phyloP scores from a whole-genome alignment of 1,140 invertebrate species.

The Drosophila pseudoobscura region DNA sequence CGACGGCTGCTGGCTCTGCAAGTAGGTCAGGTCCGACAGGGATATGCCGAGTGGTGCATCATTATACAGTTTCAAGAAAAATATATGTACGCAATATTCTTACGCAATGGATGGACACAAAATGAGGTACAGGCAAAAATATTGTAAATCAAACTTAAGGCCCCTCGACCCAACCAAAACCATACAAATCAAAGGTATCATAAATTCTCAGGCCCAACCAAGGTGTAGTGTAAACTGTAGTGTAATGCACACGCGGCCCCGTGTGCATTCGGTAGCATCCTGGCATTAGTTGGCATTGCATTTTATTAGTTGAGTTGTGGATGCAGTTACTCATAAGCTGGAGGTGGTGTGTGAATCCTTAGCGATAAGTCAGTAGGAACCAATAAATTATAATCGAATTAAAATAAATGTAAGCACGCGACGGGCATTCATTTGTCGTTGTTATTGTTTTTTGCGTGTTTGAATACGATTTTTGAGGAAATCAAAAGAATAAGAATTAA shows the following conservation, averaged over 20 bases:
- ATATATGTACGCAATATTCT: constrained; percentile 5
- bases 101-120: constrained; percentile 37
- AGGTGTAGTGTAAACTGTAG: not conserved
- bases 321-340: constrained; percentile 21
- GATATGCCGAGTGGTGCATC: constrained; percentile 60
- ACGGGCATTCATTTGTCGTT: not conserved
- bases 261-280: constrained; percentile 13
- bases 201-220: constrained; percentile 12
- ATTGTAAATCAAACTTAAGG: constrained; percentile 44
- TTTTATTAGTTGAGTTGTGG: constrained; percentile 33
- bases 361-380: constrained; percentile 18
- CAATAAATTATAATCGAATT: not conserved
- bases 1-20: constrained; percentile 82
- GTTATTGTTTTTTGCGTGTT: constrained; percentile 28
- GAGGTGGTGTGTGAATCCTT: constrained; percentile 10
- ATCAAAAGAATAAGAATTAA: constrained; percentile 10
- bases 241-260: not conserved
- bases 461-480: constrained; percentile 37
- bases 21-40: constrained; percentile 59
- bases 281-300: constrained; percentile 15
- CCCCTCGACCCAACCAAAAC: constrained; percentile 9
- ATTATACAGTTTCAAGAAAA: constrained; percentile 52
- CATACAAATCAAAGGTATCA: not conserved
- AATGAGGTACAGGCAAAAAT: constrained; percentile 37
- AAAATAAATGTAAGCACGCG: constrained; percentile 13